phyloP scores from a whole-genome alignment of 2,888 invertebrate species.

The Trissoscelio sp. region DNA sequence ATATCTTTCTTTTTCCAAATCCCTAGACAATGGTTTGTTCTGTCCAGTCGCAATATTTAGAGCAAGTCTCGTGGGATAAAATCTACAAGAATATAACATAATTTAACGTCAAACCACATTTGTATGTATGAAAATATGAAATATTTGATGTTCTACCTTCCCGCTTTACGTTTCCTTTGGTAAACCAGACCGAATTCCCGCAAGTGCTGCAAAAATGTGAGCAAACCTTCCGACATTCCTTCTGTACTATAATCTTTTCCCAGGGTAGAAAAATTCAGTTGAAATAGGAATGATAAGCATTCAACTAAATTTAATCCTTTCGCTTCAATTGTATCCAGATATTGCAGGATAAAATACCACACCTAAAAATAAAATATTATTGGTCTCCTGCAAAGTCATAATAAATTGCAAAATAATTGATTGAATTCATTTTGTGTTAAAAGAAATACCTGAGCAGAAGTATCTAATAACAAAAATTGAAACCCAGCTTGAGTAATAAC shows the following conservation, averaged over 20 bases:
- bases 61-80: constrained; percentile 97
- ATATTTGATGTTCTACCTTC: constrained; percentile 85
- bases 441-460: constrained; percentile 95
- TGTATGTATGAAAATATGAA: not conserved
- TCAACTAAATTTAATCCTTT: constrained; percentile 94
- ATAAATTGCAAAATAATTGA: not conserved
- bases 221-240: constrained; percentile 93
- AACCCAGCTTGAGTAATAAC: constrained; percentile 98
- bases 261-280: constrained; percentile 96
- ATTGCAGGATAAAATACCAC: constrained; percentile 98
- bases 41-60: constrained; percentile 91
- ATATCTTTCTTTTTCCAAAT: constrained; percentile 87
- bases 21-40: constrained; percentile 81
- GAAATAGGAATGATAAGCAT: constrained; percentile 97
- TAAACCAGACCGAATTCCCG: constrained; percentile 99
- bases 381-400: not conserved
- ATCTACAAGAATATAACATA: constrained; percentile 84
- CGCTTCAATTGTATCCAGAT: constrained; percentile 95
- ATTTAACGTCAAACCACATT: too few relatives aligned
- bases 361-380: too few relatives aligned
- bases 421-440: too few relatives aligned
- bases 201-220: constrained; percentile 96
- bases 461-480: constrained; percentile 97
- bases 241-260: constrained; percentile 99
- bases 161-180: constrained; percentile 88